Conservation (phyloP, 2,797 vertebrate species). For the Lagodon rhomboides region DNA sequence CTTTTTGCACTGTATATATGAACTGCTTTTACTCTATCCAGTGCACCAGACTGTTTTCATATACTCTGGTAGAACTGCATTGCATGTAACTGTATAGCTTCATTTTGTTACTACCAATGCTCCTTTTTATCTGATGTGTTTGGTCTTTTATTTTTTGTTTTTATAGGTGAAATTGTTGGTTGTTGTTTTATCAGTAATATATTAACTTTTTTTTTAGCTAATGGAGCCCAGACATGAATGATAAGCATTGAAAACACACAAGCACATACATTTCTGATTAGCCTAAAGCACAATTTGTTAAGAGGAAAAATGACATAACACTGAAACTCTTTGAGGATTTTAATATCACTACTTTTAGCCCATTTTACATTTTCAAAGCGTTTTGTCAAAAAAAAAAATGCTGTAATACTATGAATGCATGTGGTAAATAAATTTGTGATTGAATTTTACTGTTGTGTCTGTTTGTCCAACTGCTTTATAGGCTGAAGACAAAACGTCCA, state of each 20-base stretch:
- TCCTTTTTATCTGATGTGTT: conserved; percentile 71
- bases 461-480: background rate
- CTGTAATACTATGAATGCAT: conserved; percentile 82
- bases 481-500: background rate
- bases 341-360: conserved; percentile 68
- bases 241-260: conserved; percentile 36
- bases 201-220: conserved; percentile 64
- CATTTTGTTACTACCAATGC: conserved; percentile 75
- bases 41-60: conserved; percentile 69
- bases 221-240: conserved; percentile 48
- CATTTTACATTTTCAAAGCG: conserved; percentile 58
- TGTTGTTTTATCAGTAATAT: conserved; percentile 69
- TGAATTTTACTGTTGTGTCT: conserved; percentile 37
- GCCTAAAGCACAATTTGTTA: conserved; percentile 36
- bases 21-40: conserved; percentile 67
- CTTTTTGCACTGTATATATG: conserved; percentile 87
- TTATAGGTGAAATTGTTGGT: conserved; percentile 50
- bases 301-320: conserved; percentile 32
- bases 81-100: conserved; percentile 75
- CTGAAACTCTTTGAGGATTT: conserved; percentile 42
- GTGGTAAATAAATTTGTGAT: conserved; percentile 82
- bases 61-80: conserved; percentile 72
- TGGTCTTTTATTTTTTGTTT: conserved; percentile 59
- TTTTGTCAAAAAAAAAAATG: conserved; percentile 68
- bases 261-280: conserved; percentile 40